Conservation (phyloP, 2,113 vertebrate species). For the Oncorhynchus masou region DNA sequence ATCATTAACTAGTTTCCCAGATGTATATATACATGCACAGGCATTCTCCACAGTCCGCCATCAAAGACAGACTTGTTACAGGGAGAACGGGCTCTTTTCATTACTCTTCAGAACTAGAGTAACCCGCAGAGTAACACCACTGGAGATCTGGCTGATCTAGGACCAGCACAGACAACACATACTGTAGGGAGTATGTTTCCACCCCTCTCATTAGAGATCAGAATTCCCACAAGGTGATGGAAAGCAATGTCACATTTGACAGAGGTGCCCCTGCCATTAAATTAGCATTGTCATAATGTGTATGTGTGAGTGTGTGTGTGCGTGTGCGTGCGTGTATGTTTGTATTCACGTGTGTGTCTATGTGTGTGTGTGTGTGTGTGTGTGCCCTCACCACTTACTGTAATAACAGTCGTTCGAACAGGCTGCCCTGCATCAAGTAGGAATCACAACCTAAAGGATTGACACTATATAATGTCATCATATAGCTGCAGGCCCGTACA, state of each 20-base stretch:
- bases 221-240: not conserved
- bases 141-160: too few species aligned
- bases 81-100: conserved; percentile 26
- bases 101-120: not conserved
- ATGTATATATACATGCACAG: not conserved
- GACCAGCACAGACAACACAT: too few species aligned
- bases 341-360: too few species aligned
- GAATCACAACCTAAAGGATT: conserved; percentile 44
- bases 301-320: conserved; percentile 4
- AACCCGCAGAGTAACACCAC: not conserved
- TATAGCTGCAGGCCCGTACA: conserved; percentile 32
- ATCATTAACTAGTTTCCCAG: too few species aligned
- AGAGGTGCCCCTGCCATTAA: conserved; percentile 3
- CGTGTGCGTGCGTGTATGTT: not conserved
- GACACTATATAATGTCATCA: conserved; percentile 48
- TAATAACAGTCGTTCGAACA: conserved; percentile 33
- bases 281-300: not conserved
- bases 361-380: not conserved
- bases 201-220: not conserved
- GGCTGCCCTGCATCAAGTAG: conserved; percentile 49
- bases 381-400: conserved; percentile 10
- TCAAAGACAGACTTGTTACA: conserved; percentile 43
- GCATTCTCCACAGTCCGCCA: conserved; percentile 4
- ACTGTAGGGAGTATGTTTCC: not conserved
- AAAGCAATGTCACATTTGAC: conserved; percentile 7